A percentile compares a stretch with the other conserved stretches of the same genome.
These are phyloP conservation scores for Spodoptera litura DNA, from an alignment of 1,140 invertebrate species.

Conservation along the genomic window DNA sequence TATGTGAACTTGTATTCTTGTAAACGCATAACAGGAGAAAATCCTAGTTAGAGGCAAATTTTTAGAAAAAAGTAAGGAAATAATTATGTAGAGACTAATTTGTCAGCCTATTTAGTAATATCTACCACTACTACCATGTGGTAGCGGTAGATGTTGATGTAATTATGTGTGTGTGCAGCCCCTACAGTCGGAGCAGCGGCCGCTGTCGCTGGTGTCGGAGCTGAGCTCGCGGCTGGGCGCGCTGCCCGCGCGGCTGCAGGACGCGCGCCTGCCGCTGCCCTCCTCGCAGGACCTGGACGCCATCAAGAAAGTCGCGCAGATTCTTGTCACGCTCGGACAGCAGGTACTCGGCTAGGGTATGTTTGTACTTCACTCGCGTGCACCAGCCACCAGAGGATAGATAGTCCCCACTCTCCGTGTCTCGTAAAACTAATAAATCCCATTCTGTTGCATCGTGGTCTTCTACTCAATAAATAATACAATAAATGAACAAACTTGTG, in stretches of 20 bases:
- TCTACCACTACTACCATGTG: too few species aligned
- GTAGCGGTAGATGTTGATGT: neutral
- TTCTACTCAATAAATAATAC: too few species aligned
- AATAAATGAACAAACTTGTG: neutral
- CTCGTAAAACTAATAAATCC: too few species aligned
- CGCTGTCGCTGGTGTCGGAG: conserved; percentile 56
- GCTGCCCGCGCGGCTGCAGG: conserved; percentile 52
- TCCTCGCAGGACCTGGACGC: conserved; percentile 70
- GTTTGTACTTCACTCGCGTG: neutral
- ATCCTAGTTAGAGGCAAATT: too few species aligned
- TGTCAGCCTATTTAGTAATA: neutral
- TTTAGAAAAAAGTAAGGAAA: too few species aligned
- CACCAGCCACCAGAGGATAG: too few species aligned
- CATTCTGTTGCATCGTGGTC: too few species aligned
- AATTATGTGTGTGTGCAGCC: conserved; percentile 35
- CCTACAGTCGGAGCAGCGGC: conserved; percentile 44
- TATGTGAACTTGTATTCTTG: too few species aligned
- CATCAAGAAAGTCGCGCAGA: conserved; percentile 74
- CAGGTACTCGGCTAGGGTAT: conserved; percentile 68
- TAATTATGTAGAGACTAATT: neutral
- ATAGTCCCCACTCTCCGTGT: too few species aligned
- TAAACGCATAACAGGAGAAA: neutral
- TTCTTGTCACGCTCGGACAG: conserved; percentile 73
- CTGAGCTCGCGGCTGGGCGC: conserved; percentile 62
- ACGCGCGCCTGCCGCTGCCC: conserved; percentile 63